phyloP scores from a whole-genome alignment of 1,140 invertebrate genomes.

The Teleogryllus occipitalis region DNA sequence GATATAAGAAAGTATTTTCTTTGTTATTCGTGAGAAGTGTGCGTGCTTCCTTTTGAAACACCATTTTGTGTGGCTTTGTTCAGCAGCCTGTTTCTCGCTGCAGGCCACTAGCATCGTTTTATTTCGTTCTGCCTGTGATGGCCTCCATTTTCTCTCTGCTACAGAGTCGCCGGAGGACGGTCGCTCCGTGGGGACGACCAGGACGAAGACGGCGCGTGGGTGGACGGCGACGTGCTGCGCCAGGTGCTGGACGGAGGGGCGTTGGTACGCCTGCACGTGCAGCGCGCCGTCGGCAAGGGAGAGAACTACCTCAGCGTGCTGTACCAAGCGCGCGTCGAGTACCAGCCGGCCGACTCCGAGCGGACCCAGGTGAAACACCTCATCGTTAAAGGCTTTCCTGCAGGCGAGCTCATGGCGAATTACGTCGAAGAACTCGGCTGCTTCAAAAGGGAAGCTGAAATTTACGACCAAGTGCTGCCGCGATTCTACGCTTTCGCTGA shows the following conservation, averaged over 20 bases:
- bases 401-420: not conserved
- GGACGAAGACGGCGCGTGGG: not conserved
- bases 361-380: not conserved
- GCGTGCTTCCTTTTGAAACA: no score
- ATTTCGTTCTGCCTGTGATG: no score
- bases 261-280: not conserved
- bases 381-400: constrained; percentile 9
- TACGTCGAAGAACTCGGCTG: not conserved
- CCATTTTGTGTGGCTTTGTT: no score
- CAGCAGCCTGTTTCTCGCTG: no score
- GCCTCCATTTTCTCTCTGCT: not conserved
- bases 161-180: not conserved
- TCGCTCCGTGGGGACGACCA: no score
- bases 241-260: not conserved
- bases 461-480: not conserved
- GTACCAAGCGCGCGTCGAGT: constrained; percentile 9
- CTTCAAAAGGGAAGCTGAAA: not conserved
- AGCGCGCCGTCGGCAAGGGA: constrained; percentile 16
- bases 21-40: no score
- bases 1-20: no score
- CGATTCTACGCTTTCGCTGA: not conserved
- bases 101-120: no score
- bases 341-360: not conserved
- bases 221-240: not conserved
- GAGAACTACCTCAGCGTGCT: constrained; percentile 21